Evolutionary conservation across 2,797 vertebrate genomes (phyloP).

Genomic region (Carcharodon carcharias): DNA sequence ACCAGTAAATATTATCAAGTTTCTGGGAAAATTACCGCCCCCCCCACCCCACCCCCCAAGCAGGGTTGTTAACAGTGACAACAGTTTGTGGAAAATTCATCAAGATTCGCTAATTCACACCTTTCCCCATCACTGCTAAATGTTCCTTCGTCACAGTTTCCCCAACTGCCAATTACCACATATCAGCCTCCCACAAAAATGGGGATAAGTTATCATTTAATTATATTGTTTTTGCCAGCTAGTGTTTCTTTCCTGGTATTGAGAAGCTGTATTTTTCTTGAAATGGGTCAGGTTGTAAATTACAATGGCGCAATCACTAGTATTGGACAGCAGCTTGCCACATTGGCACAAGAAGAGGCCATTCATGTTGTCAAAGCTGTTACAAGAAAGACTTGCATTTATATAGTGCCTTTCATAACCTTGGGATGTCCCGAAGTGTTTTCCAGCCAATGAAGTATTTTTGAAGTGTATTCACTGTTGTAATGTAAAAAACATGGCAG

Average conservation of each 20-base stretch:
- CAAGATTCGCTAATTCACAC: not conserved
- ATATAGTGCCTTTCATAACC: too few species aligned
- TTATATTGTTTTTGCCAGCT: not conserved
- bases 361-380: too few species aligned
- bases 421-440: too few species aligned
- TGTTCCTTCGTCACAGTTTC: not conserved
- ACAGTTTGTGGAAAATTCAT: not conserved
- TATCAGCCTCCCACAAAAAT: not conserved
- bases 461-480: too few species aligned
- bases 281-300: not conserved
- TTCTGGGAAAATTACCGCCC: not conserved
- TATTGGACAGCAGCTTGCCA: too few species aligned
- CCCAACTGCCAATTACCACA: not conserved
- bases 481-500: too few species aligned
- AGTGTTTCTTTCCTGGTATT: not conserved
- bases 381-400: too few species aligned
- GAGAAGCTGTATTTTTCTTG: not conserved
- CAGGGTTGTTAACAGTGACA: not conserved
- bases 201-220: not conserved
- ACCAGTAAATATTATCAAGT: not conserved
- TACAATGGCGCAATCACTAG: too few species aligned
- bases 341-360: too few species aligned
- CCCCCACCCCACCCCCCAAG: not conserved
- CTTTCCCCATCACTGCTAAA: not conserved
- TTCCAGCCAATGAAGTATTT: too few species aligned